These are phyloP conservation scores for Onchidella celtica DNA, from an alignment of 2,888 invertebrate species.

Conservation along the genomic window DNA sequence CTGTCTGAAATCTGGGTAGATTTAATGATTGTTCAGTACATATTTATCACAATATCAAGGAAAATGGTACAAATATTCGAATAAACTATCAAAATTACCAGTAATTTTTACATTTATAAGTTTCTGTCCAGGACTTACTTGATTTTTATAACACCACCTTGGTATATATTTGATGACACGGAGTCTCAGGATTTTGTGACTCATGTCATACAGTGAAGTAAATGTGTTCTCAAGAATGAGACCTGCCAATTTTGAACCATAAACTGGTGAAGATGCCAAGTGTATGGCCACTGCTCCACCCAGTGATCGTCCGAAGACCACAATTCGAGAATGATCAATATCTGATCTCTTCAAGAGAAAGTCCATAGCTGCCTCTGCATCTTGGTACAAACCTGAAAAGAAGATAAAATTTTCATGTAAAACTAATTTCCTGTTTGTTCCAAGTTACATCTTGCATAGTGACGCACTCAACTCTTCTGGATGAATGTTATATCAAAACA, in stretches of 20 bases:
- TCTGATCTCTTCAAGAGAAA: constrained; percentile 90
- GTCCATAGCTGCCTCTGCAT: constrained; percentile 92
- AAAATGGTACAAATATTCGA: too few relatives aligned
- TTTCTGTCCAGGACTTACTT: constrained; percentile 85
- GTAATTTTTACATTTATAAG: too few relatives aligned
- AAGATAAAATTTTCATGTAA: too few relatives aligned
- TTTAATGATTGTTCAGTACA: too few relatives aligned
- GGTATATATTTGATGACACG: constrained; percentile 88
- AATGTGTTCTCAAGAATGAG: constrained; percentile 96
- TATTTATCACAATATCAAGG: too few relatives aligned
- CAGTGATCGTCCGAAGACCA: constrained; percentile 92
- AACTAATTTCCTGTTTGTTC: too few relatives aligned
- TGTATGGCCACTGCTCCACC: constrained; percentile 97
- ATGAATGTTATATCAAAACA: too few relatives aligned
- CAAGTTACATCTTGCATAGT: too few relatives aligned
- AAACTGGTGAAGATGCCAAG: constrained; percentile 88
- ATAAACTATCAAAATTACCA: too few relatives aligned
- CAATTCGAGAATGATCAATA: constrained; percentile 90
- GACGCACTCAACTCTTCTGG: too few relatives aligned
- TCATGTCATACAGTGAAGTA: constrained; percentile 96
- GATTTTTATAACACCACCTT: constrained; percentile 92
- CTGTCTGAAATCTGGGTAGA: too few relatives aligned
- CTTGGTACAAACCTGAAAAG: constrained; percentile 86
- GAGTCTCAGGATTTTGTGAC: constrained; percentile 89
- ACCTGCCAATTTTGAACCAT: constrained; percentile 90